Percentiles rank a stretch among this genome's conserved stretches.
Evolutionary conservation across 2,113 vertebrate genomes (phyloP).

Genomic region (Uria lomvia): DNA sequence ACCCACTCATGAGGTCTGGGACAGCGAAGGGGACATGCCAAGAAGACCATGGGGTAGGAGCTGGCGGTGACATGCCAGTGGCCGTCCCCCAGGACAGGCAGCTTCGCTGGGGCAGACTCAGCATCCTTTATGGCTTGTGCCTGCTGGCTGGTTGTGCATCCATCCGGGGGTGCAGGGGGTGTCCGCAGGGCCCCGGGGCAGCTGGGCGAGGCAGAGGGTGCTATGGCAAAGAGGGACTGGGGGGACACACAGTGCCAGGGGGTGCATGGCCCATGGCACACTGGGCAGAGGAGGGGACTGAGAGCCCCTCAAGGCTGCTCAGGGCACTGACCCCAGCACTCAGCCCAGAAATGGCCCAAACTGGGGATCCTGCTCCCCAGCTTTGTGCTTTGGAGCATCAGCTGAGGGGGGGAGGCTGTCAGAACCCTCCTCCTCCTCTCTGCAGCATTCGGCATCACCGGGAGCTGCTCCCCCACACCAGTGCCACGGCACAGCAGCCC

Average conservation of each 20-base stretch:
- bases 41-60: background rate
- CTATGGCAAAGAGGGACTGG: background rate
- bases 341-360: background rate
- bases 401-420: background rate
- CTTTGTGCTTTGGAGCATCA: background rate
- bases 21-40: background rate
- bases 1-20: accelerated
- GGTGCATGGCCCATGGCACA: accelerated
- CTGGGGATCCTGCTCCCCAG: background rate
- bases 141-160: background rate
- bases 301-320: background rate
- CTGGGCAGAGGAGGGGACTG: background rate
- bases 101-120: background rate
- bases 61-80: background rate
- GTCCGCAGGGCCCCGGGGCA: accelerated
- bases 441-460: accelerated
- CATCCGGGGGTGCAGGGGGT: accelerated
- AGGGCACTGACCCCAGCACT: background rate
- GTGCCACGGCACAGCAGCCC: background rate
- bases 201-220: background rate
- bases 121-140: background rate
- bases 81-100: background rate
- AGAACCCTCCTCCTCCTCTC: background rate
- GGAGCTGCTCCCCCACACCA: background rate
- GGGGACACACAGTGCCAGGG: too few species aligned